Base-by-base conservation (phyloP, 2,888 invertebrate species). In the Zhuqinia jingwanae region DNA sequence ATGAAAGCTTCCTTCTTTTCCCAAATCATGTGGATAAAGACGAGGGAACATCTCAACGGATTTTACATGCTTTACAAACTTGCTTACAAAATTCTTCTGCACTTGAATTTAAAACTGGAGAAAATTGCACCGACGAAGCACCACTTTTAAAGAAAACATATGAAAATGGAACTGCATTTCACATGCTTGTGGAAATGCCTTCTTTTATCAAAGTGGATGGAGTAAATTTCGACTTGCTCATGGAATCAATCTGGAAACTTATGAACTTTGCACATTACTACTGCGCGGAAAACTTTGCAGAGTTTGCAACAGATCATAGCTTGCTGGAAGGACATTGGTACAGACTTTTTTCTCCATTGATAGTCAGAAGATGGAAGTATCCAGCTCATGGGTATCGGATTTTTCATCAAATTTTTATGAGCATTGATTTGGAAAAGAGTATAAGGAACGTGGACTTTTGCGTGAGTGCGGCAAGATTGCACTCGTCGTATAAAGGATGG, bases 231-330 rank as follows among this genome's bases (percentile, higher is more conserved):
- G 90, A 90, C 60, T 45, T 89, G 10, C 76, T 90, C 20, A 70
- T 89, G 42, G 90, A 90, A 45, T 47, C 78, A 0, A 79, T 87
- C 3, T 90, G 90, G 90, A 90, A 90, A 77, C 25, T 89, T 11
- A 88, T 89, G 87, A 76, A 88, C 6, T 90, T 90, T 63, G 79
- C 82, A n/a, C 89, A 90, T 60, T 90, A 90, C 45, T 89, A 88
- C 27, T 90, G 90, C 65, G 83, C 88, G 0, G 89, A 89, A 8
- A 27, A 77, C n/a, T 89, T 88, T 50, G 63, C 80, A 56, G 79
- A 53, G 15, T 56, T 53, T 68, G 75, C 88, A 0, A 76, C 84
- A 0, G 90, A 90, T 63, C 78, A 87, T 68, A 89, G 89, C 73
- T 42, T 88, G 2, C 70, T 89, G 11, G 83, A 80, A 58, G 80